phyloP scores from a whole-genome alignment of 2,888 invertebrate genomes.

The Rotaria sp. region DNA sequence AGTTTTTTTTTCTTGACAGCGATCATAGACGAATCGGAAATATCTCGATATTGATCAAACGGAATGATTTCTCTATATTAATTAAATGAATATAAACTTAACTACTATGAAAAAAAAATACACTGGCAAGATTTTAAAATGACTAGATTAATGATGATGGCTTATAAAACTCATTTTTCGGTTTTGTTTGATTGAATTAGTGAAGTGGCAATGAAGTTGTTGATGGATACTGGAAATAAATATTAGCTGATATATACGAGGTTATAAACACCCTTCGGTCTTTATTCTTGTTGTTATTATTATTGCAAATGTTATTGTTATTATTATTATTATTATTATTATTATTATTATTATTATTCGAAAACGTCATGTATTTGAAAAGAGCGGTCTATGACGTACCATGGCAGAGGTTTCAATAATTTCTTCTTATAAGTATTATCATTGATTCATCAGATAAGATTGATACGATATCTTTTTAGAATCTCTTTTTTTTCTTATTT shows the following conservation, averaged over 20 bases:
- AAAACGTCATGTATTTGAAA: background rate
- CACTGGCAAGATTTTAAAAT: background rate
- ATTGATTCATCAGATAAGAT: background rate
- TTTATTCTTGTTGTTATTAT: too few relatives aligned
- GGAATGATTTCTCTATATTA: background rate
- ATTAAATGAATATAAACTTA: background rate
- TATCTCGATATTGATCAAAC: background rate
- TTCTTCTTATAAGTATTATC: background rate
- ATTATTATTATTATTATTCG: too few relatives aligned
- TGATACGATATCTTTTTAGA: too few relatives aligned
- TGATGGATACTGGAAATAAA: background rate
- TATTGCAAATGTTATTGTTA: too few relatives aligned
- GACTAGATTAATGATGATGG: background rate
- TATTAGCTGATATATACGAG: background rate
- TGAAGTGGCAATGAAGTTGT: background rate
- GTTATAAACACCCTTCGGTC: background rate
- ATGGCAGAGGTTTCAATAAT: too few relatives aligned
- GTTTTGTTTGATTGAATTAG: background rate
- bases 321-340: too few relatives aligned
- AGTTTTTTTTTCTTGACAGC: background rate
- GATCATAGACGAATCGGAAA: background rate
- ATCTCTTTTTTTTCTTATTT: too few relatives aligned
- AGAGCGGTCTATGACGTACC: background rate
- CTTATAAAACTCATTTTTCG: background rate
- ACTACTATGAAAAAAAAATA: background rate